These are phyloP conservation scores for Parapsyche elsis DNA, from an alignment of 1,140 invertebrate species.

Conservation along the genomic window DNA sequence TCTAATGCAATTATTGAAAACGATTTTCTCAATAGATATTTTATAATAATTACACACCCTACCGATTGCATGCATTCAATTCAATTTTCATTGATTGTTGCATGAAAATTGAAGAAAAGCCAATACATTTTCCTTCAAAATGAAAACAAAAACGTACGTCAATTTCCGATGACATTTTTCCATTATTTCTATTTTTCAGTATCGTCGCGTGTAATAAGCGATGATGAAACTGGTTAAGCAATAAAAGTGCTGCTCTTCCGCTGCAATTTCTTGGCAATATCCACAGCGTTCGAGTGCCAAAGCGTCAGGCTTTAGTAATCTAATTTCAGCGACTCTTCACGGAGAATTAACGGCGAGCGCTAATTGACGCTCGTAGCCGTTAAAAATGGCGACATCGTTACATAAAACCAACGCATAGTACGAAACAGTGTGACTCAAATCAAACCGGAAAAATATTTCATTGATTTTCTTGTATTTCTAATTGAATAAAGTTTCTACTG, in stretches of 20 bases:
- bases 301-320: conserved; percentile 49
- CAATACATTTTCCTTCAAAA: not conserved
- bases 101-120: not conserved
- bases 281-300: not conserved
- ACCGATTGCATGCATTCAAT: not conserved
- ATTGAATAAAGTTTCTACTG: too few relatives aligned
- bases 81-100: not conserved
- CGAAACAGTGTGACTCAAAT: too few relatives aligned
- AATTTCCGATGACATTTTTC: not conserved
- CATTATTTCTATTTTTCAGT: not conserved
- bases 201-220: not conserved
- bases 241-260: conserved; percentile 32
- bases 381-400: conserved; percentile 51
- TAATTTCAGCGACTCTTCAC: conserved; percentile 54
- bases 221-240: conserved; percentile 18
- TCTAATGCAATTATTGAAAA: conserved; percentile 33
- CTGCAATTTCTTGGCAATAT: conserved; percentile 38
- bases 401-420: not conserved
- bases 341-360: conserved; percentile 51
- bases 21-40: not conserved
- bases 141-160: not conserved
- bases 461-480: too few relatives aligned
- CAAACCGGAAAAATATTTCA: too few relatives aligned
- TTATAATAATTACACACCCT: not conserved
- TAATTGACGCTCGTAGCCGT: conserved; percentile 50